Base-by-base conservation (phyloP, 1,140 invertebrate genomes). In the Nomia melanderi region DNA sequence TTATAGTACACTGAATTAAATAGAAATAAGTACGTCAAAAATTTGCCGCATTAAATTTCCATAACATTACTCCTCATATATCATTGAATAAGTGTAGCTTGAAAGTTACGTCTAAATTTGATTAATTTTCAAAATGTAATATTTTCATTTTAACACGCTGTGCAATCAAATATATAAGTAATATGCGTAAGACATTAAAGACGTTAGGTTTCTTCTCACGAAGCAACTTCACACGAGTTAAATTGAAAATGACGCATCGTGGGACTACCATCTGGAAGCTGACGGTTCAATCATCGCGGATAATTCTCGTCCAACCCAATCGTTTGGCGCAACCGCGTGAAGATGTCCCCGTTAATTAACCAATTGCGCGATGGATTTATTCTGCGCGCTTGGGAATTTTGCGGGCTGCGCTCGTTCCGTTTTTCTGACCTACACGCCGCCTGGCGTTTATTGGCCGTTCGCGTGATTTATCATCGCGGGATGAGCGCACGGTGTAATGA, bases 381-480 rank as follows among this genome's bases (percentile, higher is more conserved):
- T 81, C 73, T 71, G 71, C 41, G 50, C 41, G 64, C 12, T 64
- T 69, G 41, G 53, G 53, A 75, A 74, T n/a, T 64, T 76, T 77
- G 56, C 78, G 69, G 67, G 47, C 54, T 2, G 25, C 9, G 47
- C 66, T 41, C 72, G 72, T 47, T 76, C 69, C 53, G 57, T 77
- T 56, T 54, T 39, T 54, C 50, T 33, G 23, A 57, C 50, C 63
- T 66, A 65, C 29, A 72, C 66, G 33, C 31, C 8, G 29, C 36
- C 41, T 63, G 74, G 60, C 80, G 74, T 82, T 86, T 87, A 88
- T 86, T 86, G 83, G 75, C 74, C 74, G 72, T 81, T 83, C 62
- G 60, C 63, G 63, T 89, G 82, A 89, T 89, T 88, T 88, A 88
- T 86, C 81, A 83, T 83, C 70, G 70, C 64, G 44, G 79, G 77